Conservation (phyloP, 2,888 invertebrate genomes). For the Scotopteryx bipunctaria region DNA sequence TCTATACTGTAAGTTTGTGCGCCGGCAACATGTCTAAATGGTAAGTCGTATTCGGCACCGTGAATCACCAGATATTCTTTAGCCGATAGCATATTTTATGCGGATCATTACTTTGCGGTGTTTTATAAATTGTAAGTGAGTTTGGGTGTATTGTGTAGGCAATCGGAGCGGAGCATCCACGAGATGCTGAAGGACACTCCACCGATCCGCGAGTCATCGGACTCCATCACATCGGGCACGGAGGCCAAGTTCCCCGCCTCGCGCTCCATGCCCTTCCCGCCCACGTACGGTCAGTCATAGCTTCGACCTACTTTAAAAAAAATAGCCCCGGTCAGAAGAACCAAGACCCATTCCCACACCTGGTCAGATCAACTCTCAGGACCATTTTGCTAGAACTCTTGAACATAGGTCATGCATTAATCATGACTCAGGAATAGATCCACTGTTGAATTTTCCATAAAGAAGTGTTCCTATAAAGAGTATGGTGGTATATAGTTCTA, state of each 20-base stretch:
- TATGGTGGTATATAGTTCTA: no score
- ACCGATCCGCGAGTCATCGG: conserved; percentile 89
- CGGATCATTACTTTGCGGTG: neutral
- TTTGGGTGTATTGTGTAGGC: conserved; percentile 53
- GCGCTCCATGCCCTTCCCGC: conserved; percentile 83
- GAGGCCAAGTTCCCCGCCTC: conserved; percentile 87
- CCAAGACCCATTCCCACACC: neutral
- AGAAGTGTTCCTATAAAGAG: no score
- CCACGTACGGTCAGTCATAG: conserved; percentile 19
- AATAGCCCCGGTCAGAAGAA: no score
- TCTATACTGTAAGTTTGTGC: conserved; percentile 17
- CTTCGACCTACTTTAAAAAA: neutral
- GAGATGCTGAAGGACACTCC: conserved; percentile 94
- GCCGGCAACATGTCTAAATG: conserved; percentile 67
- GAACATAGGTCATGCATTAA: no score
- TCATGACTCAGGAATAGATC: no score
- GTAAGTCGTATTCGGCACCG: conserved; percentile 49
- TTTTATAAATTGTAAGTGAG: neutral
- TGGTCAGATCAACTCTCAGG: neutral
- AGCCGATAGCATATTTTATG: conserved; percentile 17
- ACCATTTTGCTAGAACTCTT: no score
- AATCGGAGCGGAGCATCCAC: conserved; percentile 89
- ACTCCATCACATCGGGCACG: conserved; percentile 89
- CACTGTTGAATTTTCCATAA: no score
- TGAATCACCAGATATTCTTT: conserved; percentile 23